Conservation (phyloP, 2,113 vertebrate genomes). For the Macrotis lagotis region DNA sequence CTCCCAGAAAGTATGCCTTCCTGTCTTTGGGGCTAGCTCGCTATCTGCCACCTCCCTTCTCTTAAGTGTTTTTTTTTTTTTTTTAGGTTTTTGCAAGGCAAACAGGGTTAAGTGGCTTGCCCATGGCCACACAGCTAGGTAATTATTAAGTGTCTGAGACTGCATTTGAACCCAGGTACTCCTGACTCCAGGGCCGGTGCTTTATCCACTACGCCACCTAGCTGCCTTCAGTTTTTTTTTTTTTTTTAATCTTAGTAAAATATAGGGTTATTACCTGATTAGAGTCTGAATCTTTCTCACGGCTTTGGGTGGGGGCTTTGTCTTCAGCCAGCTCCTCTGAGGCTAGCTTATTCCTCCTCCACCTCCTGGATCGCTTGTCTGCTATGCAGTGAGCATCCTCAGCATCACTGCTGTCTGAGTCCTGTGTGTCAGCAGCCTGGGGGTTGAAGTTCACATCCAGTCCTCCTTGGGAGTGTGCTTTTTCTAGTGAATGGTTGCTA, state of each 20-base stretch:
- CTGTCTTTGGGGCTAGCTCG: not conserved
- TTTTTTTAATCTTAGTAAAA: too few species aligned
- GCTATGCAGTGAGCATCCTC: conserved; percentile 85
- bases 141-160: too few species aligned
- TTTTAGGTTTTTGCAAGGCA: too few species aligned
- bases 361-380: conserved; percentile 85
- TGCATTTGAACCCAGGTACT: too few species aligned
- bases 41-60: too few species aligned
- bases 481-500: conserved; percentile 73
- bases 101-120: too few species aligned
- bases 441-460: conserved; percentile 97
- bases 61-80: too few species aligned
- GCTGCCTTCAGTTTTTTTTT: too few species aligned
- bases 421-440: conserved; percentile 82
- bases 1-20: not conserved
- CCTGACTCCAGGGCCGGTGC: too few species aligned
- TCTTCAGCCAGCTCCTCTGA: conserved; percentile 81
- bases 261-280: conserved; percentile 81
- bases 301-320: conserved; percentile 51
- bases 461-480: conserved; percentile 75
- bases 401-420: conserved; percentile 91
- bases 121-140: too few species aligned
- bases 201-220: too few species aligned
- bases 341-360: conserved; percentile 86
- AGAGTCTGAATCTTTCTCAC: conserved; percentile 61